Base-by-base conservation (phyloP, 2,888 invertebrate genomes). In the Drosophila koepferae region DNA sequence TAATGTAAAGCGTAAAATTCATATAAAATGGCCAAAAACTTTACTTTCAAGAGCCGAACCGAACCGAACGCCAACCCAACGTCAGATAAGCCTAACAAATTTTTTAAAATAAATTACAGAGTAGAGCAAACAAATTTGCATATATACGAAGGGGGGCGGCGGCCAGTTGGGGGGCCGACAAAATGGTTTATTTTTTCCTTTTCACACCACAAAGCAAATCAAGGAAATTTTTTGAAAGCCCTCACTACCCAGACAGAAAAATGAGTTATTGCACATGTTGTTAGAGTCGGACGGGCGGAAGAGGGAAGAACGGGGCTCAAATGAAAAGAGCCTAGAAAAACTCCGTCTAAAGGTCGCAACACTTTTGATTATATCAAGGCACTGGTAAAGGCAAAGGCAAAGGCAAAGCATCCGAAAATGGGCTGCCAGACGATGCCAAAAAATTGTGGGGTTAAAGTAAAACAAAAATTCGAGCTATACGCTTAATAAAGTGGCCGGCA, bases 31-130 rank as follows among this genome's bases (percentile, higher is more conserved):
- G 66, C 64, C 67, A 81, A 51, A 80, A 79, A 80, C 81, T 80
- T 81, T 74, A 77, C 63, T 54, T 74, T 77, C 67, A 67, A 80
- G 77, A 64, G 72, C 67, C 38, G 54, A 49, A 49, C 62, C 70
- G 54, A 49, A 49, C 62, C 70, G 51, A 67, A 64, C 72, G 67
- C 64, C 67, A 72, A 62, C 72, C 78, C 81, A 53, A 67, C 56
- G 72, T 65, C 89, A 88, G 90, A 86, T 86, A 86, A 89, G 86
- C 86, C 84, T 88, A 88, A 86, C 86, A 86, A 86, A 90, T 90
- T 90, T 84, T 90, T 88, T 75, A 70, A 90, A 86, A 86, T 90
- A 88, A 86, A 86, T 86, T 90, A 86, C 84, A 86, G 89, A 85
- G 87, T 82, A 69, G 90, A 88, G 86, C 90, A 88, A 86, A 86